Conservation (phyloP, 2,113 vertebrate species). For the Beaufortia kweichowensis region DNA sequence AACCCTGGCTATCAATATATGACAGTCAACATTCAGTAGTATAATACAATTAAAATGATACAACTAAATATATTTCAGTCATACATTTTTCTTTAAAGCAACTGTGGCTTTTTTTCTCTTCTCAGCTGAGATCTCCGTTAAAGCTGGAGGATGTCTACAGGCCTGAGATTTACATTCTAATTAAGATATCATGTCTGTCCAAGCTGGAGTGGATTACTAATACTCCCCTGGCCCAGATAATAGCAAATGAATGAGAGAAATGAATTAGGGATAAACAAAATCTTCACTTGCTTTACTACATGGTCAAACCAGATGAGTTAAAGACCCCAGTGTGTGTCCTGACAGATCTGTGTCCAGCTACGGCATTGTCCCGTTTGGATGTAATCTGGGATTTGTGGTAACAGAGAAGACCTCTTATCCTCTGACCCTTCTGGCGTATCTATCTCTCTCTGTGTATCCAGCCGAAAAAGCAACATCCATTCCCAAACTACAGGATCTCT, state of each 20-base stretch:
- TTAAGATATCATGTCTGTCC: constrained; percentile 72
- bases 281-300: constrained; percentile 45
- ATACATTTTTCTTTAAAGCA: not conserved
- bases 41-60: no score
- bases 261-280: constrained; percentile 40
- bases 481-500: constrained; percentile 7
- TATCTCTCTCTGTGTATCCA: constrained; percentile 12
- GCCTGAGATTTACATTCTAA: constrained; percentile 72
- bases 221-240: constrained; percentile 65
- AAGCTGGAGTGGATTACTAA: constrained; percentile 25
- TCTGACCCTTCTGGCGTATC: constrained; percentile 28
- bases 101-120: not conserved
- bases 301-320: constrained; percentile 5
- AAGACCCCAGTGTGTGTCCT: constrained; percentile 45
- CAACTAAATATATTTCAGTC: no score
- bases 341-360: constrained; percentile 37
- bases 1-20: no score
- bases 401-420: constrained; percentile 80
- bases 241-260: constrained; percentile 22
- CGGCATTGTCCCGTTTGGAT: constrained; percentile 57
- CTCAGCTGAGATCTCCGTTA: constrained; percentile 1
- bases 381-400: constrained; percentile 80
- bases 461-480: constrained; percentile 1
- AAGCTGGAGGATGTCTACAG: constrained; percentile 8
- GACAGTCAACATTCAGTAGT: no score